These are phyloP conservation scores for Psophia crepitans DNA, from an alignment of 2,113 vertebrate species.

Conservation along the genomic window DNA sequence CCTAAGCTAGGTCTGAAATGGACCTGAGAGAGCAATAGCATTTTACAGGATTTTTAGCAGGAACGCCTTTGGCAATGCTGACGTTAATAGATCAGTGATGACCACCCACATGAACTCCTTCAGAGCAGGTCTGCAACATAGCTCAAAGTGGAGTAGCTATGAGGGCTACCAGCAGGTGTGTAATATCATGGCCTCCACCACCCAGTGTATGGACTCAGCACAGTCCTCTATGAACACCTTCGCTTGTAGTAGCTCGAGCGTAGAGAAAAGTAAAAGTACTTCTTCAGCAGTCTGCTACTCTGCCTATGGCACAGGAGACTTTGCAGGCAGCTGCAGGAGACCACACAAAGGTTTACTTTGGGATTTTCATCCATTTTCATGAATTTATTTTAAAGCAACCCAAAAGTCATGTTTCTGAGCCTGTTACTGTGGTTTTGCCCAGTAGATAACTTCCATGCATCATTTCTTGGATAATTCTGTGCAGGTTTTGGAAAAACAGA, in stretches of 20 bases:
- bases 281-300: background rate
- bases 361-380: background rate
- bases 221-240: background rate
- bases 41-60: background rate
- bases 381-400: background rate
- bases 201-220: background rate
- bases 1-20: background rate
- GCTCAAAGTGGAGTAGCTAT: background rate
- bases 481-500: background rate
- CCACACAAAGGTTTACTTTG: background rate
- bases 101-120: background rate
- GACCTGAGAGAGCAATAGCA: background rate
- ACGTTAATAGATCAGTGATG: background rate
- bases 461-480: accelerated
- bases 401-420: background rate
- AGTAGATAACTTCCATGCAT: background rate
- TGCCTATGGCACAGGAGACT: background rate
- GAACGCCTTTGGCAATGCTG: background rate
- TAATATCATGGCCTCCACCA: background rate
- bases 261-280: background rate
- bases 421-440: background rate
- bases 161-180: background rate
- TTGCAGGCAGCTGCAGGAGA: background rate
- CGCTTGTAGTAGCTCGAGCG: accelerated
- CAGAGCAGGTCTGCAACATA: background rate